These are phyloP conservation scores for Cuniculus paca DNA, from an alignment of 2,797 vertebrate genomes.

Conservation along the genomic window DNA sequence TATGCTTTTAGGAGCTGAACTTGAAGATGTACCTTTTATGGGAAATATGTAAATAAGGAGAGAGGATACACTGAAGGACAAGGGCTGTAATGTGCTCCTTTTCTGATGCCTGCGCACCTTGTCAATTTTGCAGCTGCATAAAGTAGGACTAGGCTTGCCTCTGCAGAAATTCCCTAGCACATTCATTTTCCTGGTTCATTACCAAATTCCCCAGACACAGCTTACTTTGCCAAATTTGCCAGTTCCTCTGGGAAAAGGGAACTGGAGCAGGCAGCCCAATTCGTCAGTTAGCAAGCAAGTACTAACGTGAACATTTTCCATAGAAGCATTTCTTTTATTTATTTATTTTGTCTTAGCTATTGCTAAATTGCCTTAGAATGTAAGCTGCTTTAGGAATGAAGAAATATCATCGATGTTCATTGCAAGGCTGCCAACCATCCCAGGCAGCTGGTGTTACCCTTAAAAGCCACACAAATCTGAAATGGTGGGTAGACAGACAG, in stretches of 20 bases:
- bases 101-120: constrained; percentile 75
- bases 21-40: constrained; percentile 85
- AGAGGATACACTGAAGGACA: constrained; percentile 85
- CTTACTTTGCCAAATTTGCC: constrained; percentile 60
- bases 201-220: constrained; percentile 59
- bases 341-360: not conserved
- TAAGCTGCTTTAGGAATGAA: constrained; percentile 11
- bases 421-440: not conserved
- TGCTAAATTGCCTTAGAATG: not conserved
- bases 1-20: constrained; percentile 83
- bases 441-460: not conserved
- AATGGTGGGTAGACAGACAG: not conserved
- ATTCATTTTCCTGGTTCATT: constrained; percentile 7
- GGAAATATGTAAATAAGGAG: constrained; percentile 84
- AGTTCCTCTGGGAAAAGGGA: not conserved
- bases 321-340: not conserved
- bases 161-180: not conserved
- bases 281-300: not conserved
- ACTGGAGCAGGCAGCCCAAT: fast-evolving
- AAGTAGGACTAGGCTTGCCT: constrained; percentile 28
- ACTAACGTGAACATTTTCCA: not conserved
- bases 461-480: not conserved
- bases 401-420: not conserved
- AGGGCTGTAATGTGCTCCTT: constrained; percentile 69
- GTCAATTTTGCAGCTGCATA: constrained; percentile 61